Evolutionary conservation across 2,888 invertebrate genomes (phyloP).

Genomic region (Oscheius sp.): DNA sequence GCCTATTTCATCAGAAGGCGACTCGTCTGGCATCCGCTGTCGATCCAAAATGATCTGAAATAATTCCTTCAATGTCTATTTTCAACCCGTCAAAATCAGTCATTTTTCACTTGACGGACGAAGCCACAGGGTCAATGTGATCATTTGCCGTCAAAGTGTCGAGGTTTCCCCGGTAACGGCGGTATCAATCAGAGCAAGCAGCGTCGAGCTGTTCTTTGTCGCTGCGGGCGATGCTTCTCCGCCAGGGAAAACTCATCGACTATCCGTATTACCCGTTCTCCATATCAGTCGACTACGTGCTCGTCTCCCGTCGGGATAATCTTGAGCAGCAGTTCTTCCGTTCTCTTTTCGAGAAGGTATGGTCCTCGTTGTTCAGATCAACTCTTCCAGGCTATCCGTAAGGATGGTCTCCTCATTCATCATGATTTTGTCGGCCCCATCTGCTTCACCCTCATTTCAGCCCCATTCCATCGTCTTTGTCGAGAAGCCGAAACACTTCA

Average conservation of each 20-base stretch:
- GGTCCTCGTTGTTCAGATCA: background rate
- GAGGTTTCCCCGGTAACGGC: too few relatives aligned
- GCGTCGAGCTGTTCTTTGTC: too few relatives aligned
- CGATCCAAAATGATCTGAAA: too few relatives aligned
- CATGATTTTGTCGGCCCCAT: constrained; percentile 45
- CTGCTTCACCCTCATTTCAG: constrained; percentile 55
- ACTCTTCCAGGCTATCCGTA: constrained; percentile 42
- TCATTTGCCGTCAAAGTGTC: background rate
- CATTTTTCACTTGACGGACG: too few relatives aligned
- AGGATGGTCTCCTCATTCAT: constrained; percentile 52
- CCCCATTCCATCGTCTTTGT: constrained; percentile 57
- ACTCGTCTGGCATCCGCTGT: too few relatives aligned
- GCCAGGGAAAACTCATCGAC: constrained; percentile 36
- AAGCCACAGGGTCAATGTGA: background rate
- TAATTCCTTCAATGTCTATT: too few relatives aligned
- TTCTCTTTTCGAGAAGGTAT: constrained; percentile 39
- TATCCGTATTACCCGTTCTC: constrained; percentile 64
- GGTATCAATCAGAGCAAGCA: too few relatives aligned
- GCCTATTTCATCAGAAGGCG: too few relatives aligned
- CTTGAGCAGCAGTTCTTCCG: constrained; percentile 39
- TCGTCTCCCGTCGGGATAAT: constrained; percentile 44
- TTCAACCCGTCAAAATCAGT: too few relatives aligned
- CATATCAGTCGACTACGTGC: constrained; percentile 55
- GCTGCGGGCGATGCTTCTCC: too few relatives aligned
- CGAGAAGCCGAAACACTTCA: constrained; percentile 52